Evolutionary conservation across 2,888 invertebrate species (phyloP).

Genomic region (Mactromeris polynyma): DNA sequence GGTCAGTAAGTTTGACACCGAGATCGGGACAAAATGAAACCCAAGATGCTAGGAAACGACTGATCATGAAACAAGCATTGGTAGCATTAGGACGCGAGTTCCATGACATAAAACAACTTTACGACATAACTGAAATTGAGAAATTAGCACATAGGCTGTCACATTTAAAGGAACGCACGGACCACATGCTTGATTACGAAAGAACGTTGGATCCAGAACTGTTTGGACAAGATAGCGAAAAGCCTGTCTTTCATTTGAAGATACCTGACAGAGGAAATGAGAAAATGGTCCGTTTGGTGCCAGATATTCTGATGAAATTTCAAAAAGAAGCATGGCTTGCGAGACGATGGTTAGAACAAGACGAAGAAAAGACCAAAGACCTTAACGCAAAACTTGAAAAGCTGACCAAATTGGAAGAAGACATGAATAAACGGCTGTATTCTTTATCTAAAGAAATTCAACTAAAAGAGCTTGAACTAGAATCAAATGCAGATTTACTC

Average conservation of each 20-base stretch:
- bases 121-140: conserved; percentile 80
- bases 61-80: conserved; percentile 79
- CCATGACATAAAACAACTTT: conserved; percentile 78
- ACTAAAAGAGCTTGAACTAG: conserved; percentile 75
- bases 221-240: conserved; percentile 79
- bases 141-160: conserved; percentile 77
- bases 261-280: conserved; percentile 73
- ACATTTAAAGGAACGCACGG: conserved; percentile 77
- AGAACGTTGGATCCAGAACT: conserved; percentile 74
- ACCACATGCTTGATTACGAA: conserved; percentile 78
- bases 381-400: conserved; percentile 77
- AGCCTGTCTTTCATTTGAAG: conserved; percentile 73
- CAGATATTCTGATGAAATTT: conserved; percentile 81
- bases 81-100: conserved; percentile 77
- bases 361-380: conserved; percentile 80
- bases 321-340: conserved; percentile 80
- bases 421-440: conserved; percentile 72
- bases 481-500: conserved; percentile 74
- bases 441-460: conserved; percentile 74
- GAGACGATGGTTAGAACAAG: conserved; percentile 78
- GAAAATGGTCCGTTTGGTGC: conserved; percentile 75
- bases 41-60: conserved; percentile 65
- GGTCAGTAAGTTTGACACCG: conserved; percentile 57
- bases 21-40: conserved; percentile 65
- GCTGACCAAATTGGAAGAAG: conserved; percentile 72